A percentile compares a stretch with the other conserved stretches of the same genome.
Conservation (phyloP, 2,113 vertebrate genomes). For the crab-eating macaque (Macaca fascicularis) region T2T-MFA8v1.1 NC_088375.1:229260501-229261000, state of each 20-base stretch:
- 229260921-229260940: fast-evolving
- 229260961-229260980: not conserved
- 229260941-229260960: not conserved
- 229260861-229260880: not conserved
- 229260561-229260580: fast-evolving
- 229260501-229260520: not conserved
- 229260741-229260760: not conserved
- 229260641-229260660: fast-evolving
- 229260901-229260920: too few relatives aligned
- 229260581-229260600: not conserved
- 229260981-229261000: not conserved
- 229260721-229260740: fast-evolving
- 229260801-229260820: not conserved
- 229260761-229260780: fast-evolving
- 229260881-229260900: not conserved
- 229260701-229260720: not conserved
- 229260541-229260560: fast-evolving
- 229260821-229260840: not conserved
- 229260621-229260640: fast-evolving
- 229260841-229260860: not conserved
- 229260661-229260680: not conserved
- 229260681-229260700: not conserved
- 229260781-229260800: not conserved
- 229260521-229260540: not conserved
- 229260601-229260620: fast-evolving